Conservation (phyloP, 2,888 invertebrate genomes). For the Thumatha senex region DNA sequence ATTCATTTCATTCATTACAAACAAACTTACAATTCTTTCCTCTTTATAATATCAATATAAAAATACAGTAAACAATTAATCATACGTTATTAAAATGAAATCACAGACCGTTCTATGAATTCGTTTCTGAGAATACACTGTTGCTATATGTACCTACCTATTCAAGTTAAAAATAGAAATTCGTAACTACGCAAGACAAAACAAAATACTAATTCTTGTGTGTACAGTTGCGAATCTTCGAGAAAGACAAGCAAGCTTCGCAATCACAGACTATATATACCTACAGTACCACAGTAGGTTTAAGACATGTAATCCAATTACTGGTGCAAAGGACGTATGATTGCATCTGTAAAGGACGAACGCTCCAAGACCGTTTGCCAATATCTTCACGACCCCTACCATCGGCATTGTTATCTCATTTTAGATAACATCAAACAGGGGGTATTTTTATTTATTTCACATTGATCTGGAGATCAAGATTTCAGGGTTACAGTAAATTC, state of each 20-base stretch:
- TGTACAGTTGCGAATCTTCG: neutral
- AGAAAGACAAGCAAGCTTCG: neutral
- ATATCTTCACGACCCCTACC: constrained; percentile 38
- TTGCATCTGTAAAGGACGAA: constrained; percentile 46
- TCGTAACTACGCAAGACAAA: no score
- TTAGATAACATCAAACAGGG: constrained; percentile 26
- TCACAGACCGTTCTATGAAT: no score
- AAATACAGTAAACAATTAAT: no score
- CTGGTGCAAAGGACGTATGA: constrained; percentile 46
- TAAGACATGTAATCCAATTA: constrained; percentile 42
- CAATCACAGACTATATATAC: neutral
- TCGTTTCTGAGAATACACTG: no score
- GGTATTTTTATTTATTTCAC: constrained; percentile 24
- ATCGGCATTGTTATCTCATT: constrained; percentile 16
- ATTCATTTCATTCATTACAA: no score
- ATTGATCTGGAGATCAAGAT: neutral
- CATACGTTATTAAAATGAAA: no score
- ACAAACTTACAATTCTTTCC: no score
- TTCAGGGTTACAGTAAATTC: neutral
- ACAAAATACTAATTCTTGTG: no score
- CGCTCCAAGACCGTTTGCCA: constrained; percentile 42
- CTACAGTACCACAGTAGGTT: neutral
- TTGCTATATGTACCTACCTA: no score
- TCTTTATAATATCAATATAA: no score
- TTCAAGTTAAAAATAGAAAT: no score